Evolutionary conservation across 2,888 invertebrate species (phyloP).

Genomic region (Atherix ibis): DNA sequence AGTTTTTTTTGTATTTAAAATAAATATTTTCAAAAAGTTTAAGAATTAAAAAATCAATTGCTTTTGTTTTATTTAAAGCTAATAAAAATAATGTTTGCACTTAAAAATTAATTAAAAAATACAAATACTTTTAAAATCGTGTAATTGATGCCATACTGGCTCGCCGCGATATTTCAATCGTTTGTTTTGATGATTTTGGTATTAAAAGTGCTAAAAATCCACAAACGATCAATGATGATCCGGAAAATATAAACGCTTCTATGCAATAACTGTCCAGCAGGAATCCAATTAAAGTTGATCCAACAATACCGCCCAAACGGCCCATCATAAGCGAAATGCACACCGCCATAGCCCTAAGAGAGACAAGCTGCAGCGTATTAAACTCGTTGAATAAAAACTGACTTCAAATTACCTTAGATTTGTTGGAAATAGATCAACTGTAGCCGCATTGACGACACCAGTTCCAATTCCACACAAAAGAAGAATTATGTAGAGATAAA

Average conservation of each 20-base stretch:
- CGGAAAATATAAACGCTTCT: slow-evolving; percentile 26
- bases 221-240: slow-evolving; percentile 17
- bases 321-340: slow-evolving; percentile 38
- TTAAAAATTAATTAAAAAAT: too few relatives aligned
- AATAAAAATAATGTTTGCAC: too few relatives aligned
- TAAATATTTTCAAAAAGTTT: too few relatives aligned
- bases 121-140: too few relatives aligned
- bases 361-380: too few relatives aligned
- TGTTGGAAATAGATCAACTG: slow-evolving; percentile 27
- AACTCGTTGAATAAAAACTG: too few relatives aligned
- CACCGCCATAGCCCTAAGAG: slow-evolving; percentile 36
- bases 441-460: slow-evolving; percentile 23
- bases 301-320: slow-evolving; percentile 34
- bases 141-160: background rate
- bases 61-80: too few relatives aligned
- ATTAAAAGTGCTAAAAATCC: slow-evolving; percentile 19
- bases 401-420: slow-evolving; percentile 19
- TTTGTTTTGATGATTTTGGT: slow-evolving; percentile 13
- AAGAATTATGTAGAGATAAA: slow-evolving; percentile 19
- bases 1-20: too few relatives aligned
- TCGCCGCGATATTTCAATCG: background rate
- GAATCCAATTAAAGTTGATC: slow-evolving; percentile 32
- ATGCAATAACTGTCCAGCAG: slow-evolving; percentile 33
- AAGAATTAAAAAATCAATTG: too few relatives aligned
- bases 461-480: slow-evolving; percentile 21